Conservation (phyloP, 2,113 vertebrate species). For the Pachyramphus minor region DNA sequence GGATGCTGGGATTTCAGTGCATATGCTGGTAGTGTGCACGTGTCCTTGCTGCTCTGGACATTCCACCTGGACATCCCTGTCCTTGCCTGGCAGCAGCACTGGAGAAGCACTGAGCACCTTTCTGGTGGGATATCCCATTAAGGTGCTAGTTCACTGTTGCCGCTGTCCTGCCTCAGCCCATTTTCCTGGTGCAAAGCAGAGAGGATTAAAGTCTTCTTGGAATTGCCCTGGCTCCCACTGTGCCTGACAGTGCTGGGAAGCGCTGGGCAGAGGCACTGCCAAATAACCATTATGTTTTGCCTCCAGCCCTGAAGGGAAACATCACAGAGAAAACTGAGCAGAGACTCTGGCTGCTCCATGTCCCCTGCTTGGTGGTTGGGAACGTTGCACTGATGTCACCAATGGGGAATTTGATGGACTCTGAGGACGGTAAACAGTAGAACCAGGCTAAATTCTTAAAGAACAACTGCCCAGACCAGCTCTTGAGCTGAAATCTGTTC, state of each 20-base stretch:
- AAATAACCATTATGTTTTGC: background rate
- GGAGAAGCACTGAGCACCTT: background rate
- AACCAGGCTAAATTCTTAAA: background rate
- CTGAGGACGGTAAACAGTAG: background rate
- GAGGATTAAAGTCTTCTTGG: background rate
- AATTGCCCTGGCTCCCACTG: background rate
- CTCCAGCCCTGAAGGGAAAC: background rate
- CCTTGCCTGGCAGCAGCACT: background rate
- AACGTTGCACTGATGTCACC: slow-evolving; percentile 6
- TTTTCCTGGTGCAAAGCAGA: background rate
- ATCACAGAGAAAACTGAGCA: background rate
- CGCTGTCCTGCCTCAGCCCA: background rate
- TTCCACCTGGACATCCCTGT: background rate
- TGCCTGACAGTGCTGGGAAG: background rate
- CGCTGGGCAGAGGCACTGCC: background rate
- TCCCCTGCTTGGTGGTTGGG: background rate
- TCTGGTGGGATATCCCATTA: background rate
- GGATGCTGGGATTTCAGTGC: background rate
- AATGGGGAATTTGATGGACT: background rate
- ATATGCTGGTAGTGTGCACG: fast-evolving
- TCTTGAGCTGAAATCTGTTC: background rate
- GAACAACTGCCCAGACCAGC: background rate
- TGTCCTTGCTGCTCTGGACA: background rate
- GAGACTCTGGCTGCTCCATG: background rate
- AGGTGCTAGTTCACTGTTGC: background rate